Evolutionary conservation across 2,888 invertebrate species (phyloP), one percentile per base, ranked within the genome.

Genomic region (Catocala nupta): DNA sequence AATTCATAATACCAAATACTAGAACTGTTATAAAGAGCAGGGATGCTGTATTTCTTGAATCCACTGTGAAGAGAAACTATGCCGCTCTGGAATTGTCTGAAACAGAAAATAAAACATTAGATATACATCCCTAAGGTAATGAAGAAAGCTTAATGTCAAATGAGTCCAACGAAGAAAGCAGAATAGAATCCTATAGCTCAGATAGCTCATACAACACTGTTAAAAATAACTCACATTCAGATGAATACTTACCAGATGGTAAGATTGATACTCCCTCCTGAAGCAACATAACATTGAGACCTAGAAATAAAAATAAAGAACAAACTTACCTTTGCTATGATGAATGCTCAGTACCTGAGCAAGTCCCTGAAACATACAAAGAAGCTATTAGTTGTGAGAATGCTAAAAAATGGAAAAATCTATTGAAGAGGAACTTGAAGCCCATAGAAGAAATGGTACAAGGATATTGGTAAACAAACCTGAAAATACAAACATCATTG

Each of bases 361-460:
- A 39, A 6, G 39, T 39, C 8, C 65, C 70, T 45, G 25, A 42
- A n/a, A 70, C 44, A 10, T 70, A 68, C 43, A 58, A 62, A 55
- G 64, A 68, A 66, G 66, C 70, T 13, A n/a, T 65, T 1, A 52
- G 5, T 2, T 63, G 57, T 13, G 25, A 25, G 12, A 42, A 63
- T 50, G 13, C 47, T 48, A 56, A 65, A 25, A 63, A 67, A 8
- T 69, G 65, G 63, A 49, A 45, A 43, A n/a, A 0, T 64, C 73
- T 7, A 73, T 70, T 12, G 39, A 54, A 45, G 69, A 71, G 50
- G 72, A 73, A 57, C 50, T 57, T 13, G 57, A 57, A 43, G 13
- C 57, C 43, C 57, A 25, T 57, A 44, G 34, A 50, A 60, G 54
- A 39, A 34, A 39, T 39, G 13, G 42, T 0, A 60, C 55, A 9